Evolutionary conservation across 1,140 invertebrate genomes (phyloP).

Genomic region (Bathynomus jamesi): DNA sequence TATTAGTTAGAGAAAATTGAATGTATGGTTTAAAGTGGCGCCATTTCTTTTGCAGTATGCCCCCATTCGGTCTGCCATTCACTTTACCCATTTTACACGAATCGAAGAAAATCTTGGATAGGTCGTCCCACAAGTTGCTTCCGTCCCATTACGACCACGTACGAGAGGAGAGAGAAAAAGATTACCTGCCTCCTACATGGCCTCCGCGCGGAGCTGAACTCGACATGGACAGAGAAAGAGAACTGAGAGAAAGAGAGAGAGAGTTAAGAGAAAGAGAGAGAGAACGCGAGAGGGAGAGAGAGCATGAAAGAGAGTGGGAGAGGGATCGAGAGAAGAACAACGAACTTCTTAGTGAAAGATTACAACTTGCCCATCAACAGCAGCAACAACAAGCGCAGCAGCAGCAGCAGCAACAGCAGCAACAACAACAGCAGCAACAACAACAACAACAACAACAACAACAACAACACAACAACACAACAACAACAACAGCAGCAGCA

Average conservation of each 20-base stretch:
- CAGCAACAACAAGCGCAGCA: not conserved
- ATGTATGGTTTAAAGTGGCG: too few relatives aligned
- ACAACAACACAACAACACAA: slow-evolving; percentile 16
- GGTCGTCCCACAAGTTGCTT: slow-evolving; percentile 28
- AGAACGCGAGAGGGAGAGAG: slow-evolving; percentile 15
- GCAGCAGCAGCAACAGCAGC: not conserved
- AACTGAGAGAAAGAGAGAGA: slow-evolving; percentile 27
- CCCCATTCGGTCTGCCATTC: slow-evolving; percentile 34
- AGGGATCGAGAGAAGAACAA: slow-evolving; percentile 9
- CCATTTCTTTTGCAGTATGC: slow-evolving; percentile 23
- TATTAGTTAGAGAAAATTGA: too few relatives aligned
- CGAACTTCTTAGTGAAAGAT: slow-evolving; percentile 3
- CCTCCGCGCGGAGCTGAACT: slow-evolving; percentile 26
- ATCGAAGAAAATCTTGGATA: slow-evolving; percentile 33
- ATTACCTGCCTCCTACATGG: slow-evolving; percentile 24
- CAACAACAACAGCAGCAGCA: slow-evolving; percentile 17
- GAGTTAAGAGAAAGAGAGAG: slow-evolving; percentile 21
- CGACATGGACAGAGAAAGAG: slow-evolving; percentile 29
- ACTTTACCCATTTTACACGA: slow-evolving; percentile 31
- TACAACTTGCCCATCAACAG: not conserved
- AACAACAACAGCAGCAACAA: slow-evolving; percentile 9
- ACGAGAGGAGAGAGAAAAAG: slow-evolving; percentile 20
- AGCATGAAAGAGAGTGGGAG: slow-evolving; percentile 15
- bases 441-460: slow-evolving; percentile 13
- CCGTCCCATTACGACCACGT: slow-evolving; percentile 31